Base-by-base conservation (phyloP, 2,113 vertebrate genomes). In the Epinephelus fuscoguttatus region DNA sequence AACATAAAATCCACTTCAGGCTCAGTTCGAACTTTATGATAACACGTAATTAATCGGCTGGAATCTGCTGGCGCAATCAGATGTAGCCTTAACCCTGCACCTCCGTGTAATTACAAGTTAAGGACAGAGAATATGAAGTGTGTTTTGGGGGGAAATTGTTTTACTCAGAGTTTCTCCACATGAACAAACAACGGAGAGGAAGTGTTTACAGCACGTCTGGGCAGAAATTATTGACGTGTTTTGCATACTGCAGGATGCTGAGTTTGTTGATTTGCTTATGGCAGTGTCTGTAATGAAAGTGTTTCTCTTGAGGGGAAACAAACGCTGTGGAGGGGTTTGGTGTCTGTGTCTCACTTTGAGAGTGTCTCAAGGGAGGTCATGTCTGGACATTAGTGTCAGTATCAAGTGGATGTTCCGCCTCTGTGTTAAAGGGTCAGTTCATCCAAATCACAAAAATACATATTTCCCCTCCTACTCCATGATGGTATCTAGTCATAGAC, bases 21-120 rank as follows among this genome's bases (percentile, higher is more conserved):
- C 92, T 85, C 72, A 59, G 84, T 88, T 63, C 76, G 45, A 60
- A 88, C 81, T 91, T 87, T 88, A 88, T 81, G 90, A 92, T 93
- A 93, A 93, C 91, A 91, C 85, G 73, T 87, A 91, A 94, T 95
- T 91, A 93, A 93, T 92, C 71, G 78, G 83, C 75, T 89, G 90
- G 87, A 94, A 93, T 92, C 91, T 90, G 82, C 86, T 90, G 85
- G 86, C 92, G 87, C 94, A 93, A 92, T 94, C 92, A 89, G 70
- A 90, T 86, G 84, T 85, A 78, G 82, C 82, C 81, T 88, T 90
- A 89, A 93, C 92, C 84, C 82, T 17, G 87, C 86, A 88, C 88
- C 87, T 91, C 82, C 21, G 4, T 37, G 62, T 88, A 91, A 92
- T 92, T 89, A 86, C 77, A 72, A 60, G 71, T 82, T 61, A 70